phyloP scores from a whole-genome alignment of 2,888 invertebrate species.

The Xestobium rufovillosum region DNA sequence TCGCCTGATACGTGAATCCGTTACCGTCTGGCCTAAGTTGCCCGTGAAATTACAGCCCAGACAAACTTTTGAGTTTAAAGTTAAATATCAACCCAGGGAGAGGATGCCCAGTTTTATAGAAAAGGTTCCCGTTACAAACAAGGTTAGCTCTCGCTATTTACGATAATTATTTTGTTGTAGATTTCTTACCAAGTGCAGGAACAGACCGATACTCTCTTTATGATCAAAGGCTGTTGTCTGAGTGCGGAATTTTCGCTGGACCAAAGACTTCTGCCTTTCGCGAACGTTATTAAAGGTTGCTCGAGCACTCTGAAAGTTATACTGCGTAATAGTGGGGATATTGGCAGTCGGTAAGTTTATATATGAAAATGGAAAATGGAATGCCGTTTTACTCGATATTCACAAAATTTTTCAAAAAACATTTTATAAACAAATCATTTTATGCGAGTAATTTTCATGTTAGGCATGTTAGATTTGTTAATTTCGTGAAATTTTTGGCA shows the following conservation, averaged over 20 bases:
- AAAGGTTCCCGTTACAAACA: constrained; percentile 27
- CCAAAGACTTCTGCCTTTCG: constrained; percentile 46
- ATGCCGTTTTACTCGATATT: constrained; percentile 6
- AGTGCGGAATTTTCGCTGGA: constrained; percentile 47
- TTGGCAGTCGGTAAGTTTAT: constrained; percentile 44
- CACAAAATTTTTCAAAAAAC: too few relatives aligned
- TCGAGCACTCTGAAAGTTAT: constrained; percentile 41
- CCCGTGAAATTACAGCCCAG: constrained; percentile 32
- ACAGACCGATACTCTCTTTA: constrained; percentile 45
- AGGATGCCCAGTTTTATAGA: constrained; percentile 35
- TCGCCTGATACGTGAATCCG: constrained; percentile 21
- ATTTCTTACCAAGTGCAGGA: constrained; percentile 46
- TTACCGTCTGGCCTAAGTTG: constrained; percentile 35
- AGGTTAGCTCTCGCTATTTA: background rate
- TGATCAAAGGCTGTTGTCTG: constrained; percentile 47
- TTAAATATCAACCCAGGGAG: constrained; percentile 38
- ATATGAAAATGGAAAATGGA: constrained; percentile 5
- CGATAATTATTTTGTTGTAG: constrained; percentile 29
- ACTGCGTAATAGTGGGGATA: constrained; percentile 50
- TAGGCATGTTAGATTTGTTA: too few relatives aligned
- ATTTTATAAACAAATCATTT: too few relatives aligned
- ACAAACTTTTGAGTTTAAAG: constrained; percentile 33
- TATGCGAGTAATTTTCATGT: too few relatives aligned
- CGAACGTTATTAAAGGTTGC: constrained; percentile 46
- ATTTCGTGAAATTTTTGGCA: too few relatives aligned